Percentiles rank a stretch among this genome's conserved stretches.
These are phyloP conservation scores for Oryctes rhinoceros DNA, from an alignment of 1,140 invertebrate genomes.

Conservation along the genomic window DNA sequence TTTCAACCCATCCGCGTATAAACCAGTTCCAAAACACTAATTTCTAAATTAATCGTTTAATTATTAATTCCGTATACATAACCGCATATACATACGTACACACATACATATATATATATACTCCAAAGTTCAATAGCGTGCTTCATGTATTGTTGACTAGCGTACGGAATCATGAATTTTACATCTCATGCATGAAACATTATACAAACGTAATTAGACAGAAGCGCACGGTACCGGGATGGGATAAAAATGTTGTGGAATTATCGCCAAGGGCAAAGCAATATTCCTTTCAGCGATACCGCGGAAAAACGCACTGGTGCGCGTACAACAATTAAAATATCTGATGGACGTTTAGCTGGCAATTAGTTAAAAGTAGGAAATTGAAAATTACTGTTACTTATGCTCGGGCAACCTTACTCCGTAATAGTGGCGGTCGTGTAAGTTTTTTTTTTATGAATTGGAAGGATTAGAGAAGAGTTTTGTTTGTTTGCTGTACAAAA, in stretches of 20 bases:
- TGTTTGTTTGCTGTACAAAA: no score
- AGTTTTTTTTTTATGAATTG: no score
- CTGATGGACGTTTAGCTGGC: constrained; percentile 2
- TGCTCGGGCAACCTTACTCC: background rate
- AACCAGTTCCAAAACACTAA: no score
- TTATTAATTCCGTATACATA: no score
- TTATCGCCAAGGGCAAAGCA: constrained; percentile 24
- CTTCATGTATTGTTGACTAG: background rate
- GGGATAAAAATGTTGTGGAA: background rate
- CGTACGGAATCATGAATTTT: background rate
- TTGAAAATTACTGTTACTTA: background rate
- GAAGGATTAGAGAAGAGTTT: no score
- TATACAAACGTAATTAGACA: background rate
- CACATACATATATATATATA: background rate
- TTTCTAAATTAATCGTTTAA: no score
- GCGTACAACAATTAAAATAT: constrained; percentile 6
- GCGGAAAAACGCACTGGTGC: background rate
- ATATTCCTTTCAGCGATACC: constrained; percentile 15
- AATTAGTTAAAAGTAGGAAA: constrained; percentile 26
- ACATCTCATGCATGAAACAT: constrained; percentile 21
- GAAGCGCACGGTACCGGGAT: background rate
- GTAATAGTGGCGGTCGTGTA: background rate
- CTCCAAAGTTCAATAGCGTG: no score
- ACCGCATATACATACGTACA: background rate
- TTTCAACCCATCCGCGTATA: no score